A percentile compares a stretch with the other conserved stretches of the same genome.
phyloP scores from a whole-genome alignment of 2,797 vertebrate genomes.

The Enteromius fasciolatus region DNA sequence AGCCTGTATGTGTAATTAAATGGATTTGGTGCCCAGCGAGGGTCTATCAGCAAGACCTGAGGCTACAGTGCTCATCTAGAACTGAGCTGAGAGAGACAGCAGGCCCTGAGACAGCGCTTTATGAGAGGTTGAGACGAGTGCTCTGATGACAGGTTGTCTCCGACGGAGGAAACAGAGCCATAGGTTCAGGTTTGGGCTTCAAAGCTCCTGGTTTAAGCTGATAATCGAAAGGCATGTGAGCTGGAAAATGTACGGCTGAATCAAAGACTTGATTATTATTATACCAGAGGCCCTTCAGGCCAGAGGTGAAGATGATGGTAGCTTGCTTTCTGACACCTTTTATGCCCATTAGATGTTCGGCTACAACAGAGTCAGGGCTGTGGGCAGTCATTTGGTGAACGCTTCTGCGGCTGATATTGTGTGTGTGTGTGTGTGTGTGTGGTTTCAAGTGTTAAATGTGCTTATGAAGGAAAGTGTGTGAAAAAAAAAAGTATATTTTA shows the following conservation, averaged over 20 bases:
- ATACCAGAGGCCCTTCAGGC: constrained; percentile 18
- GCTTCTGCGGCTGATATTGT: constrained; percentile 35
- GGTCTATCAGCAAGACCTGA: constrained; percentile 67
- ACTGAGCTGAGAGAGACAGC: constrained; percentile 71
- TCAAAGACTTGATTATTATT: constrained; percentile 39
- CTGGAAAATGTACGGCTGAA: constrained; percentile 37
- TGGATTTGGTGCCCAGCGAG: constrained; percentile 64
- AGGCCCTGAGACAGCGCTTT: constrained; percentile 76
- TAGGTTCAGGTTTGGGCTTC: constrained; percentile 33
- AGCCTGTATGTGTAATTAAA: constrained; percentile 72
- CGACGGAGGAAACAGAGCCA: constrained; percentile 51
- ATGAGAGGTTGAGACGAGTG: constrained; percentile 57
- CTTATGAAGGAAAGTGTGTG: constrained; percentile 32
- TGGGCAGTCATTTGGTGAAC: constrained; percentile 40
- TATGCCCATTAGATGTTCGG: constrained; percentile 57
- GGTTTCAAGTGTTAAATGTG: constrained; percentile 8
- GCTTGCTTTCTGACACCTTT: constrained; percentile 53
- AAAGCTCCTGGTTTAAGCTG: constrained; percentile 34
- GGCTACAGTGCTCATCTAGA: constrained; percentile 63
- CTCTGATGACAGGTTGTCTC: constrained; percentile 67
- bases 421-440: not conserved
- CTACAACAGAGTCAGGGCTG: constrained; percentile 49
- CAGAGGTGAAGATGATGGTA: constrained; percentile 34
- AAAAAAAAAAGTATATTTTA: not conserved
- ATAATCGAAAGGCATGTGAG: constrained; percentile 38